Evolutionary conservation across 1,140 invertebrate genomes (phyloP).

Genomic region (Cherax quadricarinatus): DNA sequence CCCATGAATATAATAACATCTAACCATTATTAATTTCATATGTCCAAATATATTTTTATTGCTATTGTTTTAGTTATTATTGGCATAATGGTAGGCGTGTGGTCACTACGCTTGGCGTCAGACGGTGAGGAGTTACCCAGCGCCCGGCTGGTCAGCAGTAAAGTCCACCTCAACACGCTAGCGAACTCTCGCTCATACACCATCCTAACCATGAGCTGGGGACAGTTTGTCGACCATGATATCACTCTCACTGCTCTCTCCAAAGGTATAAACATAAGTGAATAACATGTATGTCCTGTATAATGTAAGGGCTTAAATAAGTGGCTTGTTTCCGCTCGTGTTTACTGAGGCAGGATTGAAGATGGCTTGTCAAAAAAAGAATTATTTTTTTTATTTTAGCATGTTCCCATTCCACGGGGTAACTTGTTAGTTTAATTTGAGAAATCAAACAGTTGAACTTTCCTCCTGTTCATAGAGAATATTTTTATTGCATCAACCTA

Average conservation of each 20-base stretch:
- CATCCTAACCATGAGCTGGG: conserved; percentile 86
- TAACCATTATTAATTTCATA: too few relatives aligned
- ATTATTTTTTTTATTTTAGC: too few relatives aligned
- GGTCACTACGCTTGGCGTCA: conserved; percentile 2
- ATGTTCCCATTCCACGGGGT: too few relatives aligned
- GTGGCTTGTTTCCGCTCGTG: neutral
- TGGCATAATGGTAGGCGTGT: conserved; percentile 28
- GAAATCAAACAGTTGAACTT: too few relatives aligned
- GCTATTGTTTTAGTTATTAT: too few relatives aligned
- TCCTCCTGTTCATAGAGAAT: too few relatives aligned
- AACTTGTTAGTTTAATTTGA: too few relatives aligned
- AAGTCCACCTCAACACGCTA: conserved; percentile 74
- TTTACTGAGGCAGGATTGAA: conserved; percentile 83
- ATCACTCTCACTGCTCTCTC: conserved; percentile 77
- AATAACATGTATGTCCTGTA: neutral
- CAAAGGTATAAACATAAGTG: conserved; percentile 44
- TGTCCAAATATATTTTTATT: too few relatives aligned
- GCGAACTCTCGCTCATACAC: conserved; percentile 81
- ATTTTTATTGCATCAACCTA: too few relatives aligned
- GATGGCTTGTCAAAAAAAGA: conserved; percentile 80
- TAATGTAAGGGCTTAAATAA: neutral
- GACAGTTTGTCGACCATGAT: conserved; percentile 90
- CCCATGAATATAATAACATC: too few relatives aligned
- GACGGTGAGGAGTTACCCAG: conserved; percentile 80
- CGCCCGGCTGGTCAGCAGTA: conserved; percentile 84